Evolutionary conservation across 2,797 vertebrate species (phyloP).

Genomic region (Leptoclinus maculatus): DNA sequence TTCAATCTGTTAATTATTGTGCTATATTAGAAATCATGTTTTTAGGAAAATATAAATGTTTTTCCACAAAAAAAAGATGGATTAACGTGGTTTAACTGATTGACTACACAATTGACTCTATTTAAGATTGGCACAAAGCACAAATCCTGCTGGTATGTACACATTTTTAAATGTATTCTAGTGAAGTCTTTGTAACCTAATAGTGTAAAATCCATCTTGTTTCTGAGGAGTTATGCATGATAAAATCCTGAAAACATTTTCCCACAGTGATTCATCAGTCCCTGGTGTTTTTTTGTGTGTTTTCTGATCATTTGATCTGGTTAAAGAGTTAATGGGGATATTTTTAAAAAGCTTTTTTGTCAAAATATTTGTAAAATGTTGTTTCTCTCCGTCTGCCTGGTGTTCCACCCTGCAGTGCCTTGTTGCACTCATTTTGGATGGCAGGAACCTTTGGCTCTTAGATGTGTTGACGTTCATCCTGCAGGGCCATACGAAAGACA

Average conservation of each 20-base stretch:
- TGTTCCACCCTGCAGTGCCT: conserved; percentile 82
- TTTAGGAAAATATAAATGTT: background rate
- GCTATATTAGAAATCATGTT: background rate
- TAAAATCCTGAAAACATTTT: conserved; percentile 41
- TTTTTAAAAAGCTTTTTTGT: conserved; percentile 67
- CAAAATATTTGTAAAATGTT: conserved; percentile 70
- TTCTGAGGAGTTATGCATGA: conserved; percentile 32
- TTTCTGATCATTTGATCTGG: conserved; percentile 27
- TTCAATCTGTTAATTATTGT: background rate
- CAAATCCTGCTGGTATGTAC: background rate
- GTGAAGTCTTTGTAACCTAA: background rate
- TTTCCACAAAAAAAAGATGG: background rate
- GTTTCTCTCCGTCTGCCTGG: conserved; percentile 71
- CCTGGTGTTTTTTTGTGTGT: conserved; percentile 49
- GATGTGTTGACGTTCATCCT: conserved; percentile 45
- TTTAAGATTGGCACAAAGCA: background rate
- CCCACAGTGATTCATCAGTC: conserved; percentile 55
- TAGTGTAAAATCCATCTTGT: background rate
- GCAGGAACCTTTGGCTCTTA: conserved; percentile 61
- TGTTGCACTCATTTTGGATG: conserved; percentile 81
- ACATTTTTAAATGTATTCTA: background rate
- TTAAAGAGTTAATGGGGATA: conserved; percentile 34
- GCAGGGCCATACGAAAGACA: conserved; percentile 44
- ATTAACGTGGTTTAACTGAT: background rate
- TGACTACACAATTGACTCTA: background rate